A percentile compares a stretch with the other conserved stretches of the same genome.
phyloP scores from a whole-genome alignment of 2,888 invertebrate species.

The Ecliptopera silaceata region DNA sequence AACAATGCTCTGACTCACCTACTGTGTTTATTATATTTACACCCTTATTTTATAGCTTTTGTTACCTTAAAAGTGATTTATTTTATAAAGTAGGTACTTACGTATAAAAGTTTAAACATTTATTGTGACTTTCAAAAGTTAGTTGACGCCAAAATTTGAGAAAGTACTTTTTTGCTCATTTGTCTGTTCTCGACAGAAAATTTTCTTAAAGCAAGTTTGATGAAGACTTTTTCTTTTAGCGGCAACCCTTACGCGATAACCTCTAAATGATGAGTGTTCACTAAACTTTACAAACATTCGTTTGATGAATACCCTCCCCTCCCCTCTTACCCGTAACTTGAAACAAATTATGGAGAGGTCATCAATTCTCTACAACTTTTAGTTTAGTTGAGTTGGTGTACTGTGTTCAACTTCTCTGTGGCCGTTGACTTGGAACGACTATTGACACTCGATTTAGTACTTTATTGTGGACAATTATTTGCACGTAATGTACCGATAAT shows the following conservation, averaged over 20 bases:
- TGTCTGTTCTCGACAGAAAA: background rate
- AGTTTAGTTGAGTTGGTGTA: conserved; percentile 10
- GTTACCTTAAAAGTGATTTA: too few relatives aligned
- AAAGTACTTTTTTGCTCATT: too few relatives aligned
- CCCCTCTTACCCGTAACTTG: background rate
- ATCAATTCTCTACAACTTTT: background rate
- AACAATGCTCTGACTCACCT: too few relatives aligned
- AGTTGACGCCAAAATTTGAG: too few relatives aligned
- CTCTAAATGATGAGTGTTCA: conserved; percentile 24
- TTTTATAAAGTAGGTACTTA: too few relatives aligned
- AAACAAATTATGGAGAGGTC: conserved; percentile 21
- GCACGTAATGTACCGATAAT: background rate
- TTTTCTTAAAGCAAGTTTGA: background rate
- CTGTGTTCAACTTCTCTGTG: background rate
- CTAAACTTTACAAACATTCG: conserved; percentile 19
- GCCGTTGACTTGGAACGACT: background rate
- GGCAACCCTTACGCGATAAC: conserved; percentile 25
- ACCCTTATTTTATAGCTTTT: too few relatives aligned
- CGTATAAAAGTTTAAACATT: too few relatives aligned
- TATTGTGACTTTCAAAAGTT: too few relatives aligned
- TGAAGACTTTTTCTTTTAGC: conserved; percentile 6
- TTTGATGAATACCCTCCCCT: conserved; percentile 4
- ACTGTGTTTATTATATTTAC: too few relatives aligned
- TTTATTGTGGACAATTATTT: background rate
- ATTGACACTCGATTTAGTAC: background rate